phyloP scores from a whole-genome alignment of 2,888 invertebrate genomes.

The Acleris literana region DNA sequence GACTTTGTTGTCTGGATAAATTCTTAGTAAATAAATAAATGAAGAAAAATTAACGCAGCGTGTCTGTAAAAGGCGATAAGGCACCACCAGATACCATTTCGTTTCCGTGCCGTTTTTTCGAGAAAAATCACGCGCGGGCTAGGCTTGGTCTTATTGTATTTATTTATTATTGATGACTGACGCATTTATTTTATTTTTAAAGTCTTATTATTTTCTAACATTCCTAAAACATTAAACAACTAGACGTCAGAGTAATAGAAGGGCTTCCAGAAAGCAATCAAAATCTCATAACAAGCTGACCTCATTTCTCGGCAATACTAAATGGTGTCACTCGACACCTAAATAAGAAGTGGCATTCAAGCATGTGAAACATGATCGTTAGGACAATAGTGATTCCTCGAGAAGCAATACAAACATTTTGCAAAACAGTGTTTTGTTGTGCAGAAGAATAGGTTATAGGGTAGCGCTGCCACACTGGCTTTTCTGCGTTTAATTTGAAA shows the following conservation, averaged over 20 bases:
- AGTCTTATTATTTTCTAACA: too few relatives aligned
- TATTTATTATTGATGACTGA: too few relatives aligned
- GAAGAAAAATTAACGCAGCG: too few relatives aligned
- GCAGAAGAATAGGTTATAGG: neutral
- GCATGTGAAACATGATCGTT: conserved; percentile 30
- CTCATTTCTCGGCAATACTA: conserved; percentile 37
- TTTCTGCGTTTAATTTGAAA: neutral
- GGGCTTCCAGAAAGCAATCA: conserved; percentile 37
- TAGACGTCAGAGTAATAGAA: conserved; percentile 26
- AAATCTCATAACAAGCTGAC: conserved; percentile 39
- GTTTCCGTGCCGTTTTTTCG: too few relatives aligned
- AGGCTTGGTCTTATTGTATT: too few relatives aligned
- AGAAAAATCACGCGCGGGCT: too few relatives aligned
- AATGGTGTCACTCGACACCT: conserved; percentile 39
- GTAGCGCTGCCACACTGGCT: neutral
- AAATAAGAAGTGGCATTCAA: conserved; percentile 32
- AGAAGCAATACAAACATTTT: conserved; percentile 13
- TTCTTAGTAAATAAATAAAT: neutral
- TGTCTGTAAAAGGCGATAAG: too few relatives aligned
- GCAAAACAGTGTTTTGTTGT: neutral
- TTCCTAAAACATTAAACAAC: conserved; percentile 3
- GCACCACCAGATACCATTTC: too few relatives aligned
- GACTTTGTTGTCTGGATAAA: neutral
- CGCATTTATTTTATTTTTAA: too few relatives aligned
- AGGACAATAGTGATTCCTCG: conserved; percentile 34